Conservation (phyloP, 2,888 invertebrate species). For the Lasius platythorax region DNA sequence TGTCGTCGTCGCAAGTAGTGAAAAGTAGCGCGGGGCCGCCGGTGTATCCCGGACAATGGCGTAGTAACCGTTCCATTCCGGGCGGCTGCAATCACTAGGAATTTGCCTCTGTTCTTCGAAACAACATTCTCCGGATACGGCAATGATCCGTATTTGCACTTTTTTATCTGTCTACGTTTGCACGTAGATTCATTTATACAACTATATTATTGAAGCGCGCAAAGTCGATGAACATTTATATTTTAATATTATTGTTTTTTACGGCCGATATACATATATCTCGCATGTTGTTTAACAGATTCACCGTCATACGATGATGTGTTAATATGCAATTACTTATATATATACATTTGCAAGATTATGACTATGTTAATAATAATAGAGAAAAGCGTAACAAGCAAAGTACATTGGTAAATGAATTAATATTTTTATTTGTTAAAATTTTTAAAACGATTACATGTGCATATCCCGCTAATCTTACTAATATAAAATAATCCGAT, state of each 20-base stretch:
- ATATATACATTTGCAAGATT: too few species aligned
- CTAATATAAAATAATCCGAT: too few species aligned
- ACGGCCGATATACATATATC: background rate
- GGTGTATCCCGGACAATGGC: constrained; percentile 63
- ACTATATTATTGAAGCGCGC: background rate
- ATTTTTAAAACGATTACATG: too few species aligned
- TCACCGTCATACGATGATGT: too few species aligned
- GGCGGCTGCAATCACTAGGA: constrained; percentile 72
- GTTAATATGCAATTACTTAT: too few species aligned
- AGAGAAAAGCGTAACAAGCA: too few species aligned
- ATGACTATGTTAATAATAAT: too few species aligned
- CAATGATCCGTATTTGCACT: background rate
- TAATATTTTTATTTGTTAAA: too few species aligned
- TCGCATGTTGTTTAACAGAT: background rate
- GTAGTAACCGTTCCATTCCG: constrained; percentile 68
- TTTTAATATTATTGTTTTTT: background rate
- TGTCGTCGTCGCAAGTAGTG: constrained; percentile 58
- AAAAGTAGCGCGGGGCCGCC: constrained; percentile 46
- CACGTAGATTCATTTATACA: background rate
- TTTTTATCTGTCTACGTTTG: background rate
- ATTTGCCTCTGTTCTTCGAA: constrained; percentile 67
- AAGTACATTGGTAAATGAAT: too few species aligned
- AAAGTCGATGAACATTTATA: background rate
- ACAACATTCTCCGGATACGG: constrained; percentile 7
- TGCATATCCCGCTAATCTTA: too few species aligned